A percentile compares a stretch with the other conserved stretches of the same genome.
Conservation (phyloP, 2,888 invertebrate genomes). For the Dioctria linearis region DNA sequence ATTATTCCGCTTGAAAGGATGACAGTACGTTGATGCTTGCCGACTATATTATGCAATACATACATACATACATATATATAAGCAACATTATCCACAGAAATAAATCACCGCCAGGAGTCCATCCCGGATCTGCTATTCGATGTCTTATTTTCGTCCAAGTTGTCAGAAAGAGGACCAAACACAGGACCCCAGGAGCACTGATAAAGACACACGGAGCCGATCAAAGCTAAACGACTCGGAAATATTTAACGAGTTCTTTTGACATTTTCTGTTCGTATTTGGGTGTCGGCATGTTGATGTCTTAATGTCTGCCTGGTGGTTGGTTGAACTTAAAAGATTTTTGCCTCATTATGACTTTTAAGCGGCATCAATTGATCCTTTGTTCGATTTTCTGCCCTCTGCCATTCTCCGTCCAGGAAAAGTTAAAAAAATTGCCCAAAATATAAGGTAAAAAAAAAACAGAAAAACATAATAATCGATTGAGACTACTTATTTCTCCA, state of each 20-base stretch:
- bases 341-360: conserved; percentile 36
- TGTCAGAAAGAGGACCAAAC: conserved; percentile 40
- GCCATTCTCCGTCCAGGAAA: conserved; percentile 36
- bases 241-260: conserved; percentile 53
- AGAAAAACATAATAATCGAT: conserved; percentile 43
- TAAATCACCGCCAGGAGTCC: conserved; percentile 45
- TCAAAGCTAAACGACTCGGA: conserved; percentile 53
- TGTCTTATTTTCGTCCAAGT: conserved; percentile 41
- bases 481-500: conserved; percentile 27
- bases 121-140: not conserved
- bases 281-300: conserved; percentile 23
- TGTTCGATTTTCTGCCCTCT: conserved; percentile 16
- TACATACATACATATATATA: not conserved
- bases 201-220: conserved; percentile 44
- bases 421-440: conserved; percentile 44
- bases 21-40: not conserved
- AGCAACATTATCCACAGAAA: conserved; percentile 37
- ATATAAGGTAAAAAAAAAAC: conserved; percentile 11
- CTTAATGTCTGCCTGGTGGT: conserved; percentile 49
- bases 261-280: conserved; percentile 31
- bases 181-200: conserved; percentile 38
- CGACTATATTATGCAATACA: conserved; percentile 13
- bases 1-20: conserved; percentile 20
- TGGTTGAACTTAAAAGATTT: conserved; percentile 1
- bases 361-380: conserved; percentile 50